Conservation (phyloP, 2,888 invertebrate genomes). For the Ptychoptera albimana region DNA sequence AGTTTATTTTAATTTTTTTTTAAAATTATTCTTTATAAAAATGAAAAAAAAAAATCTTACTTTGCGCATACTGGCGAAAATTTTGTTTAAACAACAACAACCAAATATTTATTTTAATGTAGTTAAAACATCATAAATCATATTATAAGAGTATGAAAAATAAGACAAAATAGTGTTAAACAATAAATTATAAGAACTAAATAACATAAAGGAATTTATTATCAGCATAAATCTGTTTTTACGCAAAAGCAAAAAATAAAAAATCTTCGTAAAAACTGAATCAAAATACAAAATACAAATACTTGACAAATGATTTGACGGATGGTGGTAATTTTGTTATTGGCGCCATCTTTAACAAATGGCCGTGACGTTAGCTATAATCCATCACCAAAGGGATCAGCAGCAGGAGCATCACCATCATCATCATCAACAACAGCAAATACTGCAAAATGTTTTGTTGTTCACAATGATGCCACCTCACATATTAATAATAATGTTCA, state of each 20-base stretch:
- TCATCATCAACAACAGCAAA: not conserved
- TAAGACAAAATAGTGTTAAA: too few relatives aligned
- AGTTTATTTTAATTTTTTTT: too few relatives aligned
- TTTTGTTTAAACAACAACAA: too few relatives aligned
- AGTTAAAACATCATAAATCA: too few relatives aligned
- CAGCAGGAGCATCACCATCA: slow-evolving; percentile 9
- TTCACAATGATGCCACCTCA: not conserved
- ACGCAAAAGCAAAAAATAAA: not conserved
- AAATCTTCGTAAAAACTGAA: not conserved
- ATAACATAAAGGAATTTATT: not conserved
- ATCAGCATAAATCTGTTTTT: not conserved
- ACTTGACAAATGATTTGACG: slow-evolving; percentile 26
- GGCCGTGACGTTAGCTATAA: slow-evolving; percentile 20
- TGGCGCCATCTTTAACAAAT: slow-evolving; percentile 27
- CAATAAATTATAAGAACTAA: too few relatives aligned
- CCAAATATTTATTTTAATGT: too few relatives aligned
- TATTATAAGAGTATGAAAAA: too few relatives aligned
- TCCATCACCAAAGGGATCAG: slow-evolving; percentile 24
- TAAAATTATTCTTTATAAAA: too few relatives aligned
- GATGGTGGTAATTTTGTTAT: slow-evolving; percentile 33
- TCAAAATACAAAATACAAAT: slow-evolving; percentile 8
- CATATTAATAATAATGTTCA: not conserved
- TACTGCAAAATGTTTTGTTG: not conserved
- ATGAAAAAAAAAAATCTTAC: too few relatives aligned
- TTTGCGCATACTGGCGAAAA: too few relatives aligned